Percentiles rank a stretch among this genome's conserved stretches.
Conservation (phyloP, 2,797 vertebrate genomes). For the Perodicticus potto region DNA sequence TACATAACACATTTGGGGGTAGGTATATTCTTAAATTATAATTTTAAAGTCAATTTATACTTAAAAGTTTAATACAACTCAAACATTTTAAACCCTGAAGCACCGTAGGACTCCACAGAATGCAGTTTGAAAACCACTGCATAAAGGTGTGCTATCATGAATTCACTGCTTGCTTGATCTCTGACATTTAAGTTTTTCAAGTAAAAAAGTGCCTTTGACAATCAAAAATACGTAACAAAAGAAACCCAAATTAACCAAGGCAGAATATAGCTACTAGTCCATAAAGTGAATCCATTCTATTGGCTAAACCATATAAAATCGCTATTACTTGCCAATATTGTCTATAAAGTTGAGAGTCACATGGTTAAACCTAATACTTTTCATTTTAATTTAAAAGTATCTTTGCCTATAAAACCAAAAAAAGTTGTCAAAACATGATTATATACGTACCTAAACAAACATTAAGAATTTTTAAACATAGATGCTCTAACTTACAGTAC, state of each 20-base stretch:
- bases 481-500: not conserved
- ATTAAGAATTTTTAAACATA: constrained; percentile 40
- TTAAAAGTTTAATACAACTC: constrained; percentile 45
- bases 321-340: constrained; percentile 34
- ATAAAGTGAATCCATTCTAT: constrained; percentile 5
- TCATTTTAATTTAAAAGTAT: constrained; percentile 29
- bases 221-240: constrained; percentile 55
- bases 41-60: not conserved
- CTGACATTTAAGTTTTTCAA: constrained; percentile 33
- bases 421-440: constrained; percentile 48
- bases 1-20: not conserved
- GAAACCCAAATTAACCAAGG: constrained; percentile 31
- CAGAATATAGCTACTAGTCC: not conserved
- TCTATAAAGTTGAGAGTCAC: constrained; percentile 34
- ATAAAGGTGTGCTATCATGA: not conserved
- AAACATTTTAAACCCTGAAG: constrained; percentile 22
- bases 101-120: not conserved
- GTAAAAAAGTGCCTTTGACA: constrained; percentile 39
- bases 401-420: constrained; percentile 43
- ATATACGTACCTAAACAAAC: constrained; percentile 9
- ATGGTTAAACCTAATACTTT: constrained; percentile 13
- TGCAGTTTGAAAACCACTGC: constrained; percentile 7
- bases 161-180: constrained; percentile 16
- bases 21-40: constrained; percentile 29
- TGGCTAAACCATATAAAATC: constrained; percentile 41